Evolutionary conservation across 37 sponge, comb jelly and placozoan genomes (phyloP), one percentile per base, ranked within the genome.

Genomic region (Amphimedon queenslandica): DNA sequence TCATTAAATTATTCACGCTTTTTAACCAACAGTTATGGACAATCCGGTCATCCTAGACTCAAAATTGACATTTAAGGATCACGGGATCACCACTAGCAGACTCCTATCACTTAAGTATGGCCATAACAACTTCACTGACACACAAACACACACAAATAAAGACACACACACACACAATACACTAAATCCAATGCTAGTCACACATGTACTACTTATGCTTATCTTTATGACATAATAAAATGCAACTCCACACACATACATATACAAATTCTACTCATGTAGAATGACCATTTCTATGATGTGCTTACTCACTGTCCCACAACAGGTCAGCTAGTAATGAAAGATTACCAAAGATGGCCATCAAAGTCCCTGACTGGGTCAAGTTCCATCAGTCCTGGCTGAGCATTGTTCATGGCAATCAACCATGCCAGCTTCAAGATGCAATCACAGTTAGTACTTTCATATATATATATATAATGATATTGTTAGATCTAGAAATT

Each of bases 301-400:
- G n/a, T n/a, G n/a, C n/a, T n/a, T n/a, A n/a, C n/a, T n/a, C n/a
- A n/a, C n/a, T n/a, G n/a, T n/a, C n/a, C n/a, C n/a, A n/a, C n/a
- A n/a, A 18, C 51, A 47, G 13, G 51, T 8, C 8, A 13, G 51
- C 13, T 47, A 47, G 13, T 8, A 8, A 47, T n/a, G 72, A 80
- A 37, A n/a, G 5, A 40, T 64, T 80, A 20, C 63, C 47, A 0
- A 41, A 23, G 13, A 28, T 42, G 11, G 65, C 68, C 23, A 37
- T 80, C 31, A 29, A 47, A 20, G 80, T 80, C 0, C 80, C 80
- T 0, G 43, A 55, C 1, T 42, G 55, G 40, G 70, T 80, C 42
- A 58, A 53, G 37, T 80, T 80, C 65, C 80, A 80, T 60, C 80
- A 80, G 72, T 67, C 74, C 37, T 89, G 90, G 90, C 61, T 89